Percentiles rank a stretch among this genome's conserved stretches.
phyloP scores from a whole-genome alignment of 1,140 invertebrate genomes.

The Drosophila setifemur region DNA sequence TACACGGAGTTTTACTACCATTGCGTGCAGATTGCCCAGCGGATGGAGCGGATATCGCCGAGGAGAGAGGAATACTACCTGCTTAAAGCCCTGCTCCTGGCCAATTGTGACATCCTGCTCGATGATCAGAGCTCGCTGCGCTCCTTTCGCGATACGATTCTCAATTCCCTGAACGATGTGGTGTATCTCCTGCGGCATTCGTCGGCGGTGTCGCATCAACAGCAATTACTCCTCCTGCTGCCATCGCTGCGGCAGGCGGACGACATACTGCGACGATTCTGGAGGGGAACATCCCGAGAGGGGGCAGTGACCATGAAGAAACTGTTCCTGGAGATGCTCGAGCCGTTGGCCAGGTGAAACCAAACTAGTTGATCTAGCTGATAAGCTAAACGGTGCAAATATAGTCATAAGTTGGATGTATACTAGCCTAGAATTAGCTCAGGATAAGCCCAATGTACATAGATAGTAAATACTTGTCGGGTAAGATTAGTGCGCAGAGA shows the following conservation, averaged over 20 bases:
- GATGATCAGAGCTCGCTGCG: constrained; percentile 93
- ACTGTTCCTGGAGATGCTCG: constrained; percentile 98
- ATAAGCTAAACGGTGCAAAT: constrained; percentile 68
- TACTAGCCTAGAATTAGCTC: constrained; percentile 50
- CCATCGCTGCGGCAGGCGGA: constrained; percentile 95
- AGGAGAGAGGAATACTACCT: constrained; percentile 96
- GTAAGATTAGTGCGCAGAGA: constrained; percentile 33
- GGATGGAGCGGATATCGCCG: constrained; percentile 91
- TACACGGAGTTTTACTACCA: constrained; percentile 92
- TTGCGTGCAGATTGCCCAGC: constrained; percentile 92
- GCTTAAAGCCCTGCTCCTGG: constrained; percentile 94
- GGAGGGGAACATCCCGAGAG: constrained; percentile 93
- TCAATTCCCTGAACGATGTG: constrained; percentile 93
- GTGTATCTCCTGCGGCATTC: constrained; percentile 90
- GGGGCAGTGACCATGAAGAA: constrained; percentile 97
- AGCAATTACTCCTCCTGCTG: constrained; percentile 94
- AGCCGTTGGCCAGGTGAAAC: constrained; percentile 83
- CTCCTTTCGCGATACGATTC: constrained; percentile 93
- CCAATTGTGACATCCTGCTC: constrained; percentile 95
- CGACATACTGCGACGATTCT: constrained; percentile 93
- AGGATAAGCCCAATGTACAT: constrained; percentile 54
- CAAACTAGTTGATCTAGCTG: constrained; percentile 42
- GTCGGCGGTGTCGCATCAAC: constrained; percentile 87
- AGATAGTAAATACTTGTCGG: constrained; percentile 44
- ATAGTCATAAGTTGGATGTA: constrained; percentile 55